phyloP scores from a whole-genome alignment of 53 echinoderm and acorn worm species.

The Glandiceps talaboti region DNA sequence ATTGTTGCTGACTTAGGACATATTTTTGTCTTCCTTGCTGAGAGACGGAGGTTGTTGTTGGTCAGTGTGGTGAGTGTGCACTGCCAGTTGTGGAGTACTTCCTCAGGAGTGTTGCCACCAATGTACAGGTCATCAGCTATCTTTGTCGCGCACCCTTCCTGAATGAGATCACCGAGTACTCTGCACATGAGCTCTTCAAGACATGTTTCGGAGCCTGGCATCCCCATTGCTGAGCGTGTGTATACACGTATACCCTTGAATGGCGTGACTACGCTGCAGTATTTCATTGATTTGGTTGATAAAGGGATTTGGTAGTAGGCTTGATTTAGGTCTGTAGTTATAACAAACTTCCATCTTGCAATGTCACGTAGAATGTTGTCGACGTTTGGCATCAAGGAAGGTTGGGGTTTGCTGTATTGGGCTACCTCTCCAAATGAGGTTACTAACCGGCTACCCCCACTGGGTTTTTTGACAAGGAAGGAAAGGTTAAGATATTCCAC shows the following conservation, averaged over 20 bases:
- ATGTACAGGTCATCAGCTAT: slow-evolving; percentile 2
- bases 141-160: neutral
- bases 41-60: slow-evolving; percentile 2
- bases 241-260: slow-evolving; percentile 20
- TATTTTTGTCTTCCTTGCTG: neutral
- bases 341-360: neutral
- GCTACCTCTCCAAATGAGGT: neutral
- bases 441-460: slow-evolving; percentile 6
- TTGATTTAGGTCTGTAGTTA: neutral
- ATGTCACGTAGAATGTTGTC: slow-evolving; percentile 25
- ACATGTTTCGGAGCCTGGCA: slow-evolving; percentile 11
- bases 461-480: neutral
- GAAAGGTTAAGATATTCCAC: neutral
- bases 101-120: neutral
- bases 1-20: neutral
- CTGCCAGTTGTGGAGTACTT: neutral
- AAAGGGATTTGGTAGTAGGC: neutral
- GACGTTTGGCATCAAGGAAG: slow-evolving; percentile 8
- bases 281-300: neutral
- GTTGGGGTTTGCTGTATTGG: slow-evolving; percentile 6
- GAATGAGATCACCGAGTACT: slow-evolving; percentile 1
- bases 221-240: slow-evolving; percentile 37
- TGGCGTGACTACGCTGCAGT: neutral
- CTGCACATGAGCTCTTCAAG: slow-evolving; percentile 7
- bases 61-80: neutral